Base-by-base conservation (phyloP, 2,113 vertebrate genomes). In the Nestor notabilis region DNA sequence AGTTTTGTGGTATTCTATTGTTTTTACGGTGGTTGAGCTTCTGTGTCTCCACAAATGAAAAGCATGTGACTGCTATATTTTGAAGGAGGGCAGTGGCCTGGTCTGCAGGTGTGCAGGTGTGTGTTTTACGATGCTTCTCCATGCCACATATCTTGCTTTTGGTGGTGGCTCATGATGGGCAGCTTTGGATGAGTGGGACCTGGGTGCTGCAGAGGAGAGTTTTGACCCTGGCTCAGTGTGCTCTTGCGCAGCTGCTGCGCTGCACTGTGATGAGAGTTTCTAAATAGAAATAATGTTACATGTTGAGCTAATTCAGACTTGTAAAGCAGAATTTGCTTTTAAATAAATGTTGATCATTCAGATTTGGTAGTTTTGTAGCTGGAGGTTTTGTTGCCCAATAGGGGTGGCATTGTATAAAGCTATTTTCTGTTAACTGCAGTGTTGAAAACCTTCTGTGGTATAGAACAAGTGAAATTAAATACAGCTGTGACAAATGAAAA, bases 31-130 rank as follows among this genome's bases (percentile, higher is more conserved):
- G 39, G 13, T 28, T 41, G 66, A 78, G 66, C 33, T 74, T 35
- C 71, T 21, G 7, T 25, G 31, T 70, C 55, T 79, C 49, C 46
- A 13, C 9, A 49, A 43, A 20, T 1, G 27, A 27, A 10, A 49
- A 69, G 47, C 10, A 2, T 5, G 11, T 16, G 3, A 8, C 4
- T 0, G 4, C 49, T 33, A 2, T 15, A 0, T n/a, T 44, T 71
- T 16, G 74, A 12, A 21, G 49, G 33, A 24, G 68, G 46, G 79
- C 28, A 2, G 23, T 17, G 1, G 1, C 29, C 39, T 27, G 39
- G 14, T 15, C 43, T 43, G 31, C 50, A 61, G 35, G 27, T 3
- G 21, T 43, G 31, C 50, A 61, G 35, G 27, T 3, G 21, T 49
- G 37, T 17, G 56, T 31, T 41, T 25, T 25, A 10, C 2, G 8